Conservation (phyloP, 2,113 vertebrate genomes). For the Delphinus delphis region DNA sequence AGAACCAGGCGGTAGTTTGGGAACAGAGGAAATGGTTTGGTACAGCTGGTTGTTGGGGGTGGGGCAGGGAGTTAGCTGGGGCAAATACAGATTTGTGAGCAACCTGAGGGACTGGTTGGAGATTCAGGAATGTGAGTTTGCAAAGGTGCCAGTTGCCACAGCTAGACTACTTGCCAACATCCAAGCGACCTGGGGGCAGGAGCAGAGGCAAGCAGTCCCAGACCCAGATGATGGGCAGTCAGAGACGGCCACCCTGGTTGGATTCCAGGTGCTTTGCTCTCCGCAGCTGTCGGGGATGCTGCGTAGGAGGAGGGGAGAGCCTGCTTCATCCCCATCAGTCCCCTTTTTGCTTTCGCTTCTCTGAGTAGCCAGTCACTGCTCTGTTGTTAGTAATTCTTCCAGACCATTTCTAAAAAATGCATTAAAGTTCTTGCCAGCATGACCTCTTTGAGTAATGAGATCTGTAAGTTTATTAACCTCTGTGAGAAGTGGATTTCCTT, state of each 20-base stretch:
- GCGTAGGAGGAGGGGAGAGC: not conserved
- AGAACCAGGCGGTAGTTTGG: not conserved
- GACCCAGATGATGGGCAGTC: not conserved
- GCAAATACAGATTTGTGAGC: not conserved
- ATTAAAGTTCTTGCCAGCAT: slow-evolving; percentile 57
- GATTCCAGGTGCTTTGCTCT: not conserved
- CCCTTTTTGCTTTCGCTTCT: not conserved
- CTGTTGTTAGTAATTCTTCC: slow-evolving; percentile 52
- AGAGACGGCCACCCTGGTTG: not conserved
- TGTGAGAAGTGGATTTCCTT: slow-evolving; percentile 36
- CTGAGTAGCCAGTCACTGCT: not conserved
- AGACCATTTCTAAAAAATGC: slow-evolving; percentile 54
- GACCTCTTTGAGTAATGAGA: slow-evolving; percentile 58
- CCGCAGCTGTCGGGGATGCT: accelerated
- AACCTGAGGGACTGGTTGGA: not conserved
- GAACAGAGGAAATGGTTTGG: not conserved
- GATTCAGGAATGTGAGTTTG: not conserved
- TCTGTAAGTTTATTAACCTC: slow-evolving; percentile 67
- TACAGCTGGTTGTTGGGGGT: not conserved
- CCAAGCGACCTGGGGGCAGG: accelerated
- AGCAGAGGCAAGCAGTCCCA: not conserved
- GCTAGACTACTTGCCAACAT: not conserved
- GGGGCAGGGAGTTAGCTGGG: not conserved
- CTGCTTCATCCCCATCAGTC: not conserved
- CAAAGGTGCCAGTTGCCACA: not conserved